These are phyloP conservation scores for Cephus cinctus DNA, from an alignment of 1,140 invertebrate species.

Conservation along the genomic window DNA sequence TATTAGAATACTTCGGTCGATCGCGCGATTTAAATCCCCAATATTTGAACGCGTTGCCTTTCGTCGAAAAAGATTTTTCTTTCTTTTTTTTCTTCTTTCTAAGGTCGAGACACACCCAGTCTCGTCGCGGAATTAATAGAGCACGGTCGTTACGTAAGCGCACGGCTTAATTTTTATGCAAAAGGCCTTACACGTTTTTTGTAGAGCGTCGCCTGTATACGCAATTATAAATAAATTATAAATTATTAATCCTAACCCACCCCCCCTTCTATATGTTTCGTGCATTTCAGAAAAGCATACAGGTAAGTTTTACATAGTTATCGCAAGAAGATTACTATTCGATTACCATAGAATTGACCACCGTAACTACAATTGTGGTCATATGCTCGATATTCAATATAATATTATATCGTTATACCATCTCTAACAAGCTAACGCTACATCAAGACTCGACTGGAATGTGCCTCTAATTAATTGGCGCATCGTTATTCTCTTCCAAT, in stretches of 20 bases:
- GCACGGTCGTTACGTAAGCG: constrained; percentile 19
- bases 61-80: no score
- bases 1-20: no score
- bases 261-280: constrained; percentile 67
- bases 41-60: no score
- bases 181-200: constrained; percentile 43
- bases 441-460: constrained; percentile 48
- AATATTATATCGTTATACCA: constrained; percentile 40
- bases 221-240: constrained; percentile 50
- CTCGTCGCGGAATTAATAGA: constrained; percentile 6
- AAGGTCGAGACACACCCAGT: constrained; percentile 14
- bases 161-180: constrained; percentile 52
- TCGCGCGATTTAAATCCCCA: no score
- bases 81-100: no score
- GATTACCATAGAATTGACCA: constrained; percentile 44
- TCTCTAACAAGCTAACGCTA: constrained; percentile 47
- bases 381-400: constrained; percentile 37
- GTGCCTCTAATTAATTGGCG: constrained; percentile 24
- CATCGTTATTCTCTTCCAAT: no score
- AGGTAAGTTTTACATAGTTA: constrained; percentile 54
- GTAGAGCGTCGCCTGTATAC: constrained; percentile 35
- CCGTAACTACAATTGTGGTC: constrained; percentile 14
- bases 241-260: constrained; percentile 54
- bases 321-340: constrained; percentile 53
- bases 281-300: constrained; percentile 67